These are phyloP conservation scores for Aurelia aurita DNA, from an alignment of 30 jellyfish, hydroid and myxozoan genomes.

Conservation along the genomic window DNA sequence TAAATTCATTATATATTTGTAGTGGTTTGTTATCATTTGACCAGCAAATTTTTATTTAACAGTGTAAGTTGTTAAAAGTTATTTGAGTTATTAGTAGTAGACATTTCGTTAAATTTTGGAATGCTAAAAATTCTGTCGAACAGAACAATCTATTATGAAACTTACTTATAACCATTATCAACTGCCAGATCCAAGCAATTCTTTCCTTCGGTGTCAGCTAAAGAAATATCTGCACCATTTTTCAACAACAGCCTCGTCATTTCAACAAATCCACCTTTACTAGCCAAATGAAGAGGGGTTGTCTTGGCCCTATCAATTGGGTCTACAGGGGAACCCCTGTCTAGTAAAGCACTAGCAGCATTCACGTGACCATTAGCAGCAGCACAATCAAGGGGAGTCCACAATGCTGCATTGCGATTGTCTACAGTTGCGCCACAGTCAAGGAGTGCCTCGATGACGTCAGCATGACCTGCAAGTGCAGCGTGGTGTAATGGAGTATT, in stretches of 20 bases:
- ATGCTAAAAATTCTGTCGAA: no score
- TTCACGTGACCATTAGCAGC: conserved; percentile 75
- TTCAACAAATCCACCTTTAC: conserved; percentile 70
- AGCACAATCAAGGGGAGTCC: conserved; percentile 95
- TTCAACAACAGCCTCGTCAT: conserved; percentile 45
- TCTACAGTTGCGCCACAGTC: conserved; percentile 80
- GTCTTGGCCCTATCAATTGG: conserved; percentile 49
- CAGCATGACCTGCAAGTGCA: conserved; percentile 71
- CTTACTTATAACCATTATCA: conserved; percentile 75
- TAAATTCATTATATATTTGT: no score
- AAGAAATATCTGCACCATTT: conserved; percentile 75
- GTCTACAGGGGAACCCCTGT: conserved; percentile 58
- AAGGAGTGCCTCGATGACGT: conserved; percentile 48
- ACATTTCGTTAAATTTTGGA: no score
- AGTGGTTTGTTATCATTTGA: no score
- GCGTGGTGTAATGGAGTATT: conserved; percentile 89
- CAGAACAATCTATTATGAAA: background rate
- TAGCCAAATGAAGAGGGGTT: conserved; percentile 84
- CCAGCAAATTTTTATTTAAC: no score
- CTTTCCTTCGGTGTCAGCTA: conserved; percentile 75
- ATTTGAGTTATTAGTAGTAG: no score
- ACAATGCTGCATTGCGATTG: conserved; percentile 65
- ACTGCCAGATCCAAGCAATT: conserved; percentile 85
- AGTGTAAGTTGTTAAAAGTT: no score
- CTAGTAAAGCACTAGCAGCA: conserved; percentile 62